Evolutionary conservation across 2,888 invertebrate genomes (phyloP), one percentile per base, ranked within the genome.

Genomic region (Epiperipatus broadwayi): DNA sequence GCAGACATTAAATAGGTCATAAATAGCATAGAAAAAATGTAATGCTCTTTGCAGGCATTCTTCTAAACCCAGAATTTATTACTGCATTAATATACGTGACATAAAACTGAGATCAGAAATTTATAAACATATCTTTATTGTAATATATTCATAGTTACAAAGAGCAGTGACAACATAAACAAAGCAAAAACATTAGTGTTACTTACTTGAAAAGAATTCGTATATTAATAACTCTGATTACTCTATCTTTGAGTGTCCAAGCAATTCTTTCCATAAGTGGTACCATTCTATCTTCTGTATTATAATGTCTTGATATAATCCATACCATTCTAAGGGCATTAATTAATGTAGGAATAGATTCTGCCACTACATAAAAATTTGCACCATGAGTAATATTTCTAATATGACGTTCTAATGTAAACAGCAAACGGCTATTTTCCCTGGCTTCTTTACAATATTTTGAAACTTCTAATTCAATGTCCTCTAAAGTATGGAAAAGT

Each of bases 271-370:
- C 71, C 53, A 89, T 66, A 2, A 91, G 63, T 0, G 77, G 72
- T 19, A 80, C 72, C 84, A 89, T 85, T 41, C 76, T 70, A 43
- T 80, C 78, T 52, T 87, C 87, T 0, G 66, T 71, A 43, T 78
- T 74, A 55, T 79, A 89, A 50, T 83, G 80, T 36, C 72, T 65
- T 0, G 87, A 87, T 38, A 89, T 68, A 35, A 85, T 76, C 89
- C 89, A 89, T 52, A 87, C 77, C 68, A 87, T 76, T 48, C 78
- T 73, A 27, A 89, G 58, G 2, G 81, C 79, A 45, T 81, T 78
- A 64, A 84, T 77, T 44, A 87, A 60, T 40, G 74, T 70, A 0
- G 79, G 77, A 19, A 89, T 67, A 4, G 73, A 68, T 28, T 78
- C 72, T 8, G 69, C 68, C 15, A 84, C 73, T 54, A 71, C 69